These are phyloP conservation scores for Phania funesta DNA, from an alignment of 2,888 invertebrate species.

Conservation along the genomic window DNA sequence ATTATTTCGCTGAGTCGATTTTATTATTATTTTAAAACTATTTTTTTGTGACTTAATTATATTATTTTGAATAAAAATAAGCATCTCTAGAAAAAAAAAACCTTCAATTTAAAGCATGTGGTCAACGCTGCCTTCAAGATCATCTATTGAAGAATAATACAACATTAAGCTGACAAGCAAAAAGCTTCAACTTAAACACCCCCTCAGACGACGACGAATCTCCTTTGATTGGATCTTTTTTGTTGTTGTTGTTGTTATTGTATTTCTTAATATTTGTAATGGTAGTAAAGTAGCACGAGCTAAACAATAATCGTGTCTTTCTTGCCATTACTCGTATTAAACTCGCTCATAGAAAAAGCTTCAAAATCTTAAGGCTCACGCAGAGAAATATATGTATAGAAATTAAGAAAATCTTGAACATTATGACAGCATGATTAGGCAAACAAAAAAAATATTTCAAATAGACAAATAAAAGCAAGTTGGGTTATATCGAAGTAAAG, in stretches of 20 bases:
- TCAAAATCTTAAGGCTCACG: conserved; percentile 40
- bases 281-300: conserved; percentile 77
- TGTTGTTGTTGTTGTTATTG: background rate
- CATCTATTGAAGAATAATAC: conserved; percentile 29
- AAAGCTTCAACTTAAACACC: conserved; percentile 67
- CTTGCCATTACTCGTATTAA: conserved; percentile 17
- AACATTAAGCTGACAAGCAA: conserved; percentile 68
- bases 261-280: conserved; percentile 1
- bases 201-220: conserved; percentile 22
- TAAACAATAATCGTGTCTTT: conserved; percentile 67
- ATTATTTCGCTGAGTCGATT: no score
- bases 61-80: background rate
- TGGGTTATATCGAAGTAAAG: background rate
- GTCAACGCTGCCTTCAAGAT: conserved; percentile 38
- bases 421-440: conserved; percentile 80
- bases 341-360: conserved; percentile 20
- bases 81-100: background rate
- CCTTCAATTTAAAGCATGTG: conserved; percentile 21
- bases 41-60: background rate
- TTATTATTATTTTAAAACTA: no score
- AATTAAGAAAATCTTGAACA: conserved; percentile 64
- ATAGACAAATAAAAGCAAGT: background rate
- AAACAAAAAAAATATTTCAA: conserved; percentile 69
- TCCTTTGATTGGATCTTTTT: conserved; percentile 34
- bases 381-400: conserved; percentile 28